Evolutionary conservation across 2,113 vertebrate genomes (phyloP).

Genomic region (Thomomys bottae): DNA sequence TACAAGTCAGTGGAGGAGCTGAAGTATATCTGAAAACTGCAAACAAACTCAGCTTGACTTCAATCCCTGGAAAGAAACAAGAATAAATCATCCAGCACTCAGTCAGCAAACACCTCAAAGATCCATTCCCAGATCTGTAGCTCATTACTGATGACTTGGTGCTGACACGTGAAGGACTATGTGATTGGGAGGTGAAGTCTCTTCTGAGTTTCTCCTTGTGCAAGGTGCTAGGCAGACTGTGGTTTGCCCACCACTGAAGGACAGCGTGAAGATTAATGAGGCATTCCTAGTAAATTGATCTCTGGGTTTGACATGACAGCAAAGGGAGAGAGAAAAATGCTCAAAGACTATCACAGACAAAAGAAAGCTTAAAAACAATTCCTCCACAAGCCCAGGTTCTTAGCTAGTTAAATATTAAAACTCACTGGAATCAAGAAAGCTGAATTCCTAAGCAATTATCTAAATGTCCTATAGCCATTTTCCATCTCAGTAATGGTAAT

Average conservation of each 20-base stretch:
- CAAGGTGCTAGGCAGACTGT: not conserved
- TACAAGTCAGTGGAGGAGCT: not conserved
- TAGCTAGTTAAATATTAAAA: slow-evolving; percentile 23
- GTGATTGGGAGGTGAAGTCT: not conserved
- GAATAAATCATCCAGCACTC: slow-evolving; percentile 27
- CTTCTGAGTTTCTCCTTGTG: not conserved
- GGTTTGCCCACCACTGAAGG: not conserved
- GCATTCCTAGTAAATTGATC: not conserved
- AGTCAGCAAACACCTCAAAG: not conserved
- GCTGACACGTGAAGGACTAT: not conserved
- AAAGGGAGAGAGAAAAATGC: not conserved
- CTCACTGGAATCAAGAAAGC: not conserved
- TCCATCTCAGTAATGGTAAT: not conserved
- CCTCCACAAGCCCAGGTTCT: not conserved
- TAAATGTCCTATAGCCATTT: not conserved
- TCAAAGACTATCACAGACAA: slow-evolving; percentile 20
- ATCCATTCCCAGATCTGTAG: not conserved
- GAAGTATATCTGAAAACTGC: slow-evolving; percentile 8
- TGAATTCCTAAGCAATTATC: slow-evolving; percentile 27
- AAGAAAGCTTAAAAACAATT: slow-evolving; percentile 33
- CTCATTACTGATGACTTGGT: not conserved
- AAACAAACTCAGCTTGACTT: slow-evolving; percentile 22
- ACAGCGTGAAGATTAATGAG: slow-evolving; percentile 40
- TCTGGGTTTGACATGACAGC: slow-evolving; percentile 31
- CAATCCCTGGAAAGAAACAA: slow-evolving; percentile 4